Evolutionary conservation across 1,140 invertebrate genomes (phyloP).

Genomic region (Cyrtorhinus lividipennis): DNA sequence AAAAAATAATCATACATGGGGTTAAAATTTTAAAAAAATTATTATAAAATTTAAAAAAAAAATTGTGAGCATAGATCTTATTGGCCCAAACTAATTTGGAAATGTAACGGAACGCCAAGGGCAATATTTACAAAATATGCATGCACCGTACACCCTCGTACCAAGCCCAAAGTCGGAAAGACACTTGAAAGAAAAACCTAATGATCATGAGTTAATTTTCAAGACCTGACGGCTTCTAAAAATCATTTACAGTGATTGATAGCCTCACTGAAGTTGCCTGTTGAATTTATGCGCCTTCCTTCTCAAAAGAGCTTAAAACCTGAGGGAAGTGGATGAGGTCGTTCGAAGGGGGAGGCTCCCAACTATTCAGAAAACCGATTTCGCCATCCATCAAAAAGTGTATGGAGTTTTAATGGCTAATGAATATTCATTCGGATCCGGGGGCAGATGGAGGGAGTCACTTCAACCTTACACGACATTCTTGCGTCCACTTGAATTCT

Average conservation of each 20-base stretch:
- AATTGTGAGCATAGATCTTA: too few relatives aligned
- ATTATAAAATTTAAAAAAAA: too few relatives aligned
- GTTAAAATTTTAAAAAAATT: too few relatives aligned
- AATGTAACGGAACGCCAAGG: too few relatives aligned
- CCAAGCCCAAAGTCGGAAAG: too few relatives aligned
- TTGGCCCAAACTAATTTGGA: too few relatives aligned
- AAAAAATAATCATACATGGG: too few relatives aligned
- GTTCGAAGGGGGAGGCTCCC: neutral
- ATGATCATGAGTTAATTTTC: neutral
- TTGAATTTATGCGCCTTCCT: conserved; percentile 1
- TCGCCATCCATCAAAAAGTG: conserved; percentile 2
- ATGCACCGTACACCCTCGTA: too few relatives aligned
- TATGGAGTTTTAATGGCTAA: conserved; percentile 1
- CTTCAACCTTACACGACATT: neutral
- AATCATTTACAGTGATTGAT: neutral
- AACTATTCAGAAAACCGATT: neutral
- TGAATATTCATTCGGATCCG: conserved; percentile 3
- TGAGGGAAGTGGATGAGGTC: neutral
- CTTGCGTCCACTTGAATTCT: neutral
- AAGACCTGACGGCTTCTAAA: neutral
- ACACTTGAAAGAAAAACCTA: too few relatives aligned
- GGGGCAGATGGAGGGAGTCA: neutral
- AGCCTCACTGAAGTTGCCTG: neutral
- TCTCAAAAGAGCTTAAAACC: neutral
- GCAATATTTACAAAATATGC: too few relatives aligned